Base-by-base conservation (phyloP, 2,113 vertebrate genomes). In the Scortum barcoo region DNA sequence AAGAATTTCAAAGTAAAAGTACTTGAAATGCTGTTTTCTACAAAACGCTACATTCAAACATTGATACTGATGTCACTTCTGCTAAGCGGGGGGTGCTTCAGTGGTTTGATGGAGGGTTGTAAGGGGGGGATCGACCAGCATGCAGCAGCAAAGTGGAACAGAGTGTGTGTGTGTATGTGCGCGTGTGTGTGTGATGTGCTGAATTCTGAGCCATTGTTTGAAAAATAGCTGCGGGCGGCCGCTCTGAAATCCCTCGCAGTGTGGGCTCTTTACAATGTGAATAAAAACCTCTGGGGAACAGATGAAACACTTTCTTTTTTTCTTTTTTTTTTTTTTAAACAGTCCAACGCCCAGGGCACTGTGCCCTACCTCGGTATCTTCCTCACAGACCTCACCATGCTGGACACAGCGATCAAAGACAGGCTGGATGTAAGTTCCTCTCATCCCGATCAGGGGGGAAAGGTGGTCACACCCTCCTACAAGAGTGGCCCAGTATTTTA, bases 321-420 rank as follows among this genome's bases (percentile, higher is more conserved):
- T 1, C 13, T 57, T 28, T 36, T 26, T 30, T 0, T 61, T 33
- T 36, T 50, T 26, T 10, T 48, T 2, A 42, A 33, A 58, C 88
- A 95, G 95, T 88, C 90, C 62, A 84, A 60, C 6, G 91, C 92
- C 70, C 94, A 93, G 85, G 94, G 94, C 65, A 94, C 97, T 0
- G 96, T 98, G 72, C 97, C 97, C 2, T 98, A 98, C 91, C 96
- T 98, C 73, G 97, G 97, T 11, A 96, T 97, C 85, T 98, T 97
- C 91, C 95, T 97, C 76, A 97, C 96, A 16, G 97, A 97, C 91
- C 94, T 97, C 50, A 97, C 97, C 83, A 98, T 98, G 97, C 87
- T 98, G 92, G 97, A 97, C 72, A 95, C 96, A 0, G 97, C 97
- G 1, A 96, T 97, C 78, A 97, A 96, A 89, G 96, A 97, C 88